phyloP scores from a whole-genome alignment of 2,113 vertebrate genomes.

The Trachemys scripta region DNA sequence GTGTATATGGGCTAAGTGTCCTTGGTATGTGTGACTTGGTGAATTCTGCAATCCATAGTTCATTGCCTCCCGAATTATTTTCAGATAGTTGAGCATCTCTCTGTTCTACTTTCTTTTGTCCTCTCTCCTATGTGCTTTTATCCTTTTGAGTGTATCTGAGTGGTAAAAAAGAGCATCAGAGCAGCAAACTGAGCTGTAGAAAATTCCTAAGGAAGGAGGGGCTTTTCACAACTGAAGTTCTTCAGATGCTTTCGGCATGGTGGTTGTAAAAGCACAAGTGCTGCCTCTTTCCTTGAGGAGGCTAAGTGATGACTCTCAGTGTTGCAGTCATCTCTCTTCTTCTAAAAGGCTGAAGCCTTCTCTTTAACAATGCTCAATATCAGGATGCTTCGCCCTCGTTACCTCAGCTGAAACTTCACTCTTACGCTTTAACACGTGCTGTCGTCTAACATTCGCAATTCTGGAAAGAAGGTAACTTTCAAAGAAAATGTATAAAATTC shows the following conservation, averaged over 20 bases:
- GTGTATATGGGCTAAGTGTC: background rate
- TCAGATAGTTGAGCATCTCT: background rate
- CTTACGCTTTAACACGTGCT: background rate
- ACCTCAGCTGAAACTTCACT: background rate
- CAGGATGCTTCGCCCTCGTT: background rate
- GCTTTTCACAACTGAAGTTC: background rate
- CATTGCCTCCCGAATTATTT: slow-evolving; percentile 6
- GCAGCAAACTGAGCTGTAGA: background rate
- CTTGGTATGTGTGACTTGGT: background rate
- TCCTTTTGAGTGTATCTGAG: background rate
- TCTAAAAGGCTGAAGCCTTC: rapidly evolving
- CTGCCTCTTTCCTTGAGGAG: background rate
- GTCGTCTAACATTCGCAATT: background rate
- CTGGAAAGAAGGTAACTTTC: background rate
- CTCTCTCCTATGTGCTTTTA: slow-evolving; percentile 4
- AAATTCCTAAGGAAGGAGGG: slow-evolving; percentile 1
- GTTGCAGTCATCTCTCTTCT: background rate
- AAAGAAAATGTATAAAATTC: background rate
- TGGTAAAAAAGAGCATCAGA: background rate
- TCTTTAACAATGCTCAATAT: background rate
- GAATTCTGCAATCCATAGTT: slow-evolving; percentile 8
- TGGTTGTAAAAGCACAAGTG: background rate
- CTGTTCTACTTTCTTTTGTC: background rate
- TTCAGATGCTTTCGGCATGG: background rate
- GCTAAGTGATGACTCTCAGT: background rate